Base-by-base conservation (phyloP, 1,140 invertebrate species). In the Cydia pomonella region DNA sequence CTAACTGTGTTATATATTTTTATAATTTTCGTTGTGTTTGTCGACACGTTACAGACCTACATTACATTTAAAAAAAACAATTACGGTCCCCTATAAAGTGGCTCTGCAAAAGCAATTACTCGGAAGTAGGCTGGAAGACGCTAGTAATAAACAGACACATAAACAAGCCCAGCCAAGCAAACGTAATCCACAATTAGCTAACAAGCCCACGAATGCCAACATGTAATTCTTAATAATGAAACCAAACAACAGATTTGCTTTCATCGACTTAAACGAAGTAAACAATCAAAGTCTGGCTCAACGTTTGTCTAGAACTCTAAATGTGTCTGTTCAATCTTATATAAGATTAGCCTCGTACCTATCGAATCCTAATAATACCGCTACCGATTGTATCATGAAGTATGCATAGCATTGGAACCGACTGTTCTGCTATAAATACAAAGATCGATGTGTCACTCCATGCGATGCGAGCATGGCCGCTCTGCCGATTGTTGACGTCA, bases 101-200 rank as follows among this genome's bases (percentile, higher is more conserved):
- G 12, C 50, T 50, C 72, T 47, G 72, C 41, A 18, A 73, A 53
- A 73, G 72, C 72, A 73, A 73, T 73, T 73, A 73, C 44, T 23
- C 50, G 2, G 44, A 25, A 73, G 41, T 50, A 73, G 50, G 72
- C 72, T 25, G 72, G 41, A 73, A 73, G 72, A 73, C 21, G 72
- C 41, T 50, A 27, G 72, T 38, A 73, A 73, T 73, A 73, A 73
- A 73, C 72, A 73, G 41, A 73, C 72, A 50, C 72, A 73, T 50
- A 73, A 73, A 73, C 53, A 73, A 73, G 27, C 41, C 41, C 72
- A 33, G 72, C 72, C 38, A 29, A 69, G 64, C 72, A 73, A 72
- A 73, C 72, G 6, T 73, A 73, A 73, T 73, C 71, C 72, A 73
- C 72, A 73, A 73, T 73, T 73, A 73, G 72, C 41, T 69, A 69